These are phyloP conservation scores for Lutraria rhynchaena DNA, from an alignment of 1,140 invertebrate genomes.

Conservation along the genomic window DNA sequence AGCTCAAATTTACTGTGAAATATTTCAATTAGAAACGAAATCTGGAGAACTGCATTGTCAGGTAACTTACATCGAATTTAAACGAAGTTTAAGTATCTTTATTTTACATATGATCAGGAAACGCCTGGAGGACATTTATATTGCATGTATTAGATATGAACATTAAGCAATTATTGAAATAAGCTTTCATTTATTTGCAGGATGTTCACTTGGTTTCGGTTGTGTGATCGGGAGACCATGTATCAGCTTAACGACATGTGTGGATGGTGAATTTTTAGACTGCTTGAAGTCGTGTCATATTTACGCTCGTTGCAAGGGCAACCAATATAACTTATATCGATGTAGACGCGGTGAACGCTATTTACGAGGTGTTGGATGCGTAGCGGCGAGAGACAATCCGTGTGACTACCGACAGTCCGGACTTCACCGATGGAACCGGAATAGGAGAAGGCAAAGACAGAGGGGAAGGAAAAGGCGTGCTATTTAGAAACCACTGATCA, in stretches of 20 bases:
- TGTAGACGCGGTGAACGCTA: slow-evolving; percentile 47
- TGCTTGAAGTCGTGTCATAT: slow-evolving; percentile 50
- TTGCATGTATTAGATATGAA: no score
- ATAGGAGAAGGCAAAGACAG: background rate
- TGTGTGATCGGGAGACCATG: slow-evolving; percentile 50
- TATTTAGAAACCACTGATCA: background rate
- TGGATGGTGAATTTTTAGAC: slow-evolving; percentile 6
- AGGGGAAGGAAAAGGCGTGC: background rate
- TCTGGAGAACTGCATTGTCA: no score
- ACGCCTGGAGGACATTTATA: no score
- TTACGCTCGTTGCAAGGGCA: slow-evolving; percentile 21
- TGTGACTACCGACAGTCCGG: slow-evolving; percentile 46
- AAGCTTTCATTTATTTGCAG: slow-evolving; percentile 14
- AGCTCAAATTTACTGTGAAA: no score
- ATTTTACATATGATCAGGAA: no score
- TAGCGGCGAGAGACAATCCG: slow-evolving; percentile 23
- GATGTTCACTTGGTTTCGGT: slow-evolving; percentile 33
- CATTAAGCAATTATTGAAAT: no score
- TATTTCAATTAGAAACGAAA: no score
- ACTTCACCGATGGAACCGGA: slow-evolving; percentile 1
- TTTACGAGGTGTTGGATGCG: slow-evolving; percentile 14
- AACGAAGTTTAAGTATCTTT: no score
- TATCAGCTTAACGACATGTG: slow-evolving; percentile 1
- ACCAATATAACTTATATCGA: slow-evolving; percentile 13
- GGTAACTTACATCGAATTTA: no score